Evolutionary conservation across 1,140 invertebrate species (phyloP).

Genomic region (Trachelipus rathkii): DNA sequence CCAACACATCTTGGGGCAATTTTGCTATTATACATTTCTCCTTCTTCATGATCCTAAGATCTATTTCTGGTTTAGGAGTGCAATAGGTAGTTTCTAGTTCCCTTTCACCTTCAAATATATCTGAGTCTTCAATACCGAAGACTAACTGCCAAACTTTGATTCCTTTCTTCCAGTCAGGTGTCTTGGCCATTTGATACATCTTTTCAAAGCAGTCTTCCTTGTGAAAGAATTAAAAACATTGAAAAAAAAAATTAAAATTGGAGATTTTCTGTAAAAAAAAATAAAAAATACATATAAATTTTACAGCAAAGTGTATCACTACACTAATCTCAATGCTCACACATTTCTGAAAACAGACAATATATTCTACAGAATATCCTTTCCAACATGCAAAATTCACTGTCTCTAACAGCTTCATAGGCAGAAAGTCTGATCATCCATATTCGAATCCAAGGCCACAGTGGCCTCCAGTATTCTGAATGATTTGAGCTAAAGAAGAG

Average conservation of each 20-base stretch:
- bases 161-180: constrained; percentile 25
- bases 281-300: too few relatives aligned
- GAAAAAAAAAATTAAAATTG: background rate
- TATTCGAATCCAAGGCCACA: too few relatives aligned
- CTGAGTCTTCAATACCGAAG: background rate
- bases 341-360: background rate
- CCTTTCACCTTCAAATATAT: constrained; percentile 16
- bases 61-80: background rate
- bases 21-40: background rate
- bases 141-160: constrained; percentile 25
- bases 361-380: background rate
- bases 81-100: background rate
- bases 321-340: background rate
- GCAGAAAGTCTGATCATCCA: too few relatives aligned
- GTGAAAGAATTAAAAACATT: background rate
- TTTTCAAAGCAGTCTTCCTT: constrained; percentile 26
- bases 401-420: too few relatives aligned
- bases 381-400: background rate
- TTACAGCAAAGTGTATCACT: too few relatives aligned
- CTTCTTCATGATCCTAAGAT: background rate
- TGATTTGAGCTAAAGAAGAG: too few relatives aligned
- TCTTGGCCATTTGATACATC: constrained; percentile 1
- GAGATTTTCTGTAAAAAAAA: background rate
- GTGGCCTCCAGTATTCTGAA: too few relatives aligned
- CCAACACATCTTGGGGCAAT: background rate